Conservation (phyloP, 1,140 invertebrate genomes). For the Aphelinus atriplicis region DNA sequence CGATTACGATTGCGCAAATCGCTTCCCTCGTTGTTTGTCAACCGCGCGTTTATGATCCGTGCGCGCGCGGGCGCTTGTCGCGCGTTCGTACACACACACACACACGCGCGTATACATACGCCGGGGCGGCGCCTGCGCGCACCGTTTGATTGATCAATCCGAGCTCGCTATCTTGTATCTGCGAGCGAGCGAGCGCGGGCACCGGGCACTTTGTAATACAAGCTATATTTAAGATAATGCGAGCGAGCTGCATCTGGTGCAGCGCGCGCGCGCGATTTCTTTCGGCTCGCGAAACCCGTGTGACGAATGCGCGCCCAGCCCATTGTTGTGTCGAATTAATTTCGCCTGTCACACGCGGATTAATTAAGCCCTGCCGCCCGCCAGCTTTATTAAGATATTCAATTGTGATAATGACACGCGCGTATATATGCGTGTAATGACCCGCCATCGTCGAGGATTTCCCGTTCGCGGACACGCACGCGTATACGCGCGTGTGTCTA, state of each 20-base stretch:
- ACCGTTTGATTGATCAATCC: slow-evolving; percentile 34
- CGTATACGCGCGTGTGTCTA: too few relatives aligned
- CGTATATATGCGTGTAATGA: too few relatives aligned
- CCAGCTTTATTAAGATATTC: slow-evolving; percentile 7
- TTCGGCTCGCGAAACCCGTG: background rate
- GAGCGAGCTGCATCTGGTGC: background rate
- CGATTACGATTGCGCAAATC: slow-evolving; percentile 11
- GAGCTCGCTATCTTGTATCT: slow-evolving; percentile 23
- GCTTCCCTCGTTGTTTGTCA: background rate
- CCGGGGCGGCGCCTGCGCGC: slow-evolving; percentile 16
- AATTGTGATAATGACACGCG: too few relatives aligned
- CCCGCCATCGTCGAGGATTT: too few relatives aligned
- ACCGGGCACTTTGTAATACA: slow-evolving; percentile 29
- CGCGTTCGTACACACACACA: too few relatives aligned
- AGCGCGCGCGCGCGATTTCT: background rate
- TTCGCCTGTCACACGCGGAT: slow-evolving; percentile 8
- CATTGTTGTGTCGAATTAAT: slow-evolving; percentile 20
- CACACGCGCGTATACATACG: background rate
- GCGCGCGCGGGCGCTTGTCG: background rate
- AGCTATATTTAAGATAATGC: slow-evolving; percentile 31
- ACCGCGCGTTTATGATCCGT: slow-evolving; percentile 15
- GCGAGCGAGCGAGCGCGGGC: background rate
- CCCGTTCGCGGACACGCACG: too few relatives aligned
- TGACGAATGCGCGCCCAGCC: slow-evolving; percentile 13
- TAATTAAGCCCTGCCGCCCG: background rate